Base-by-base conservation (phyloP, 2,113 vertebrate species). In the Apistogramma diplotaenia region DNA sequence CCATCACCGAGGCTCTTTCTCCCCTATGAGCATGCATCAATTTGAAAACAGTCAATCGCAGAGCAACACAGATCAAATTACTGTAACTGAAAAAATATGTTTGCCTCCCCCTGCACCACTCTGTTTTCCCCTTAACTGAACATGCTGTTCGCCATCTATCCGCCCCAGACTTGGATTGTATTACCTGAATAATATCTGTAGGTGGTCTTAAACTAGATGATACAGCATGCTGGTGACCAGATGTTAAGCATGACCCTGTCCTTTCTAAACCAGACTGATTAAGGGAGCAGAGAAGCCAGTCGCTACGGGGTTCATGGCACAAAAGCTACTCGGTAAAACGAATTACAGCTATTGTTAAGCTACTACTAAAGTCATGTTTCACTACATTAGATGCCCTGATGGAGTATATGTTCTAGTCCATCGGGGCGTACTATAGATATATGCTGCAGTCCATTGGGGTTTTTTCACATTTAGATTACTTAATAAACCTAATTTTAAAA, bases 41-140 rank as follows among this genome's bases (percentile, higher is more conserved):
- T 91, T 89, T 78, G 79, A 85, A 90, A 88, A 85, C 85, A 85
- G 91, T 89, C 89, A 82, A 75, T 87, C 53, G 55, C 54, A 19
- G 60, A 74, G 72, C 60, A 87, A 61, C 83, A 57, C 25, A 65
- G 72, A 60, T 72, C 76, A 71, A 90, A 88, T 92, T 83, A 92
- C 82, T 89, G 81, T 92, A 85, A 83, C 84, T 53, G 76, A 82
- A 88, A 87, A 84, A 81, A 91, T 21, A 61, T 56, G 58, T 31
- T 71, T 49, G 53, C 58, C 79, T 65, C 61, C 80, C 62, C 59
- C 19, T 57, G 43, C 70, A 75, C 23, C 27, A 29, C 55, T 83
- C 35, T 55, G 76, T 89, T 70, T 67, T 65, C 7, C 70, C 54
- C 37, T 81, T 8, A n/a, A 81, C 76, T 74, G 75, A 73, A 67